Conservation (phyloP, 2,797 vertebrate genomes). For the Tenualosa ilisha region DNA sequence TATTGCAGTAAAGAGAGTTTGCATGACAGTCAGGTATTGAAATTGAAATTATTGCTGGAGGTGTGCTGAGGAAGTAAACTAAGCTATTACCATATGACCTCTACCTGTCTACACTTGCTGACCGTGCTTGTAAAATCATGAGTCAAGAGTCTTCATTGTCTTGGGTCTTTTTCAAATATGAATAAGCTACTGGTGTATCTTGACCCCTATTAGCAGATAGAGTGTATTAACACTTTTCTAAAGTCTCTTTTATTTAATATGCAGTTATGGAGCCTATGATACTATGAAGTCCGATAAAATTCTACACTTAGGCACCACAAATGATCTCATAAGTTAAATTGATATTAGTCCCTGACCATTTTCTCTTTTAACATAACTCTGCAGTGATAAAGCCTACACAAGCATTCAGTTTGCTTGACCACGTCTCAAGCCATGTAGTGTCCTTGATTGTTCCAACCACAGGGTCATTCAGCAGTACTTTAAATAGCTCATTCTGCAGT, state of each 20-base stretch:
- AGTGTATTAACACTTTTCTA: not conserved
- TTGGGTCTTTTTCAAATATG: not conserved
- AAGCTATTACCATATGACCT: slow-evolving; percentile 12
- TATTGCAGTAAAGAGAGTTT: not conserved
- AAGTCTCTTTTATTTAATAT: too few relatives aligned
- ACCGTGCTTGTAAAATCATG: not conserved
- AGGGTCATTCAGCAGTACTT: not conserved
- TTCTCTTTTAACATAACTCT: not conserved
- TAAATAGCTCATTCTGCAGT: not conserved
- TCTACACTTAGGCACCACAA: not conserved
- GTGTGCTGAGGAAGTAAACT: not conserved
- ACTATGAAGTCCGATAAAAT: not conserved
- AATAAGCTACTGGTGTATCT: not conserved
- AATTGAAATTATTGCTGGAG: not conserved
- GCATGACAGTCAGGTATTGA: slow-evolving; percentile 4
- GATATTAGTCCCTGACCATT: not conserved
- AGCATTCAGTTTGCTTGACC: not conserved
- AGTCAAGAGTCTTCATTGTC: not conserved
- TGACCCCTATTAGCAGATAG: not conserved
- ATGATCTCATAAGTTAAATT: not conserved
- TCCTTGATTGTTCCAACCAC: not conserved
- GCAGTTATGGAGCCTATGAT: too few relatives aligned
- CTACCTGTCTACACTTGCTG: not conserved
- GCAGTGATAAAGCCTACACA: not conserved
- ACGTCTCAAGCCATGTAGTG: not conserved